Base-by-base conservation (phyloP, 2,797 vertebrate species). In the Trachurus trachurus region DNA sequence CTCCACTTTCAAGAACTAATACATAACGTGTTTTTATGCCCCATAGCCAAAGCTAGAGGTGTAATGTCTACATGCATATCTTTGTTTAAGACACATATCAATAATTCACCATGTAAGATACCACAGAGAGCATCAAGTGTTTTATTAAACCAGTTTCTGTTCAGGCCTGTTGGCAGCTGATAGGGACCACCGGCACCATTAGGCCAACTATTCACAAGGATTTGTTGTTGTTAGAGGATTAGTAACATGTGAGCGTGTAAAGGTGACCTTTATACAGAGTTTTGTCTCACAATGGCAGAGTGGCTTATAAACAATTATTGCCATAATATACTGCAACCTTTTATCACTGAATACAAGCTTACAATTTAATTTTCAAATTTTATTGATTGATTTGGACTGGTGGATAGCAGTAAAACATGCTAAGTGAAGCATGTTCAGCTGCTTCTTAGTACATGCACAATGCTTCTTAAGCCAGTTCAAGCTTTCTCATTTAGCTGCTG, bases 221-320 rank as follows among this genome's bases (percentile, higher is more conserved):
- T 88, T 87, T 91, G 66, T 88, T 91, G 87, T 81, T 87, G 85
- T 86, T 74, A 86, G 77, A 79, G 89, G 93, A 93, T 94, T 94
- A 94, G 80, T 66, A 26, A 71, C 80, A 76, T 87, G 76, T 70
- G 79, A 87, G 60, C 40, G 29, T 81, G 81, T 80, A 94, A 89
- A 93, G 92, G 89, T 94, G 94, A 95, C 94, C 95, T 95, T 96
- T 95, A 92, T 87, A 86, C 88, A 87, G 71, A 83, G 83, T 92
- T 92, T 79, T 85, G 82, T 87, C 87, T 88, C 78, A 66, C 74
- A 77, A 78, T 76, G 47, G 12, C 81, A 62, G 80, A 74, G 58
- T 15, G 47, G 59, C 47, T 54, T 39, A 61, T 59, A 49, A 66
- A 62, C 44, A 60, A 45, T 73, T 15, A 26, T 49, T 21, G 21